These are phyloP conservation scores for Chionomys nivalis DNA, from an alignment of 2,113 vertebrate genomes.

Conservation along the genomic window DNA sequence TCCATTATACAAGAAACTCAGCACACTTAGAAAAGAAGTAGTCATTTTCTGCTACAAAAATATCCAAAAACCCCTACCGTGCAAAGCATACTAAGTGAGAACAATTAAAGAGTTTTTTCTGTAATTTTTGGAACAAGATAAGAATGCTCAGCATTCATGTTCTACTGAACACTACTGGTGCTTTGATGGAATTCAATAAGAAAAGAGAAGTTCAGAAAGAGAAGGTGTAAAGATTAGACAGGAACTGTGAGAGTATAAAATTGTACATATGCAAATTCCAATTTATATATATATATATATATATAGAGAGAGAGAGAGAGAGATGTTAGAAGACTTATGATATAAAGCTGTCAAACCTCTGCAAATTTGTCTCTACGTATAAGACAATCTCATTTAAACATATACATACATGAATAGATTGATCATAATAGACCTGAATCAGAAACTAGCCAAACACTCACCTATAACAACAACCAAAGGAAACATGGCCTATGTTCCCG, in stretches of 20 bases:
- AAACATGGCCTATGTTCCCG: background rate
- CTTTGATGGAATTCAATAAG: background rate
- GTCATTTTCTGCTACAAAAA: conserved; percentile 16
- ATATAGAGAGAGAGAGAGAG: no score
- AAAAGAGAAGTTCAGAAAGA: background rate
- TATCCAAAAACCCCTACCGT: background rate
- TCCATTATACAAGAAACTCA: background rate
- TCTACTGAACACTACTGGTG: background rate
- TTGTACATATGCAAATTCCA: background rate
- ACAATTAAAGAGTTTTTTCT: background rate
- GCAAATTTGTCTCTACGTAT: background rate
- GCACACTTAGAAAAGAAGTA: conserved; percentile 29
- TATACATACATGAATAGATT: background rate
- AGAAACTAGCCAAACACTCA: background rate
- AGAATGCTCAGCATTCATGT: background rate
- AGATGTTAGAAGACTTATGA: background rate
- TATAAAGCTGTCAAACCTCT: background rate
- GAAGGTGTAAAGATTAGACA: background rate
- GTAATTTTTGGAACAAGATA: background rate
- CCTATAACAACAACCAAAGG: background rate
- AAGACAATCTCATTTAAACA: conserved; percentile 10
- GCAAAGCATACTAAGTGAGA: conserved; percentile 9
- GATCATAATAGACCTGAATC: background rate
- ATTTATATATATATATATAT: background rate
- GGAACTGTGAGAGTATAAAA: background rate